These are phyloP conservation scores for Hylaea fasciaria DNA, from an alignment of 2,888 invertebrate species.

Conservation along the genomic window DNA sequence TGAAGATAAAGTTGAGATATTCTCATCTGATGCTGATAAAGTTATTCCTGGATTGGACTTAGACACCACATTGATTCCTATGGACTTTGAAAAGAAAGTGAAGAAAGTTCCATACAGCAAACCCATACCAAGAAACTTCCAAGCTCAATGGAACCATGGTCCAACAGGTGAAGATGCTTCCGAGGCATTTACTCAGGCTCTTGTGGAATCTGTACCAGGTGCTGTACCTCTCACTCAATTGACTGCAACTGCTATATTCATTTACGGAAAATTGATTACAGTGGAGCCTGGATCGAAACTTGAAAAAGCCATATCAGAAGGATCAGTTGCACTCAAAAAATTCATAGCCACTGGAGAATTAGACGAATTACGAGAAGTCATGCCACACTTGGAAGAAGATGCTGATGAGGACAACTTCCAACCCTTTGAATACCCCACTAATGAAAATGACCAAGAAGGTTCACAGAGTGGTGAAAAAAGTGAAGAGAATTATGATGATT, in stretches of 20 bases:
- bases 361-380: slow-evolving; percentile 91
- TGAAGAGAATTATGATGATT: slow-evolving; percentile 61
- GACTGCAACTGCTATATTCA: slow-evolving; percentile 91
- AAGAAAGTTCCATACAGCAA: slow-evolving; percentile 97
- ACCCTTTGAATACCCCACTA: slow-evolving; percentile 77
- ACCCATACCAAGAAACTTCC: slow-evolving; percentile 98
- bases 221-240: slow-evolving; percentile 91
- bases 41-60: slow-evolving; percentile 95
- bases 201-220: slow-evolving; percentile 91
- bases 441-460: slow-evolving; percentile 59
- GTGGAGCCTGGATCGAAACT: slow-evolving; percentile 91
- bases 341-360: slow-evolving; percentile 92
- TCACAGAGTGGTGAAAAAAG: slow-evolving; percentile 53
- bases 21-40: slow-evolving; percentile 85
- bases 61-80: slow-evolving; percentile 86
- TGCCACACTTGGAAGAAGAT: slow-evolving; percentile 88
- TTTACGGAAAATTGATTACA: slow-evolving; percentile 92
- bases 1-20: slow-evolving; percentile 94
- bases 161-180: slow-evolving; percentile 81
- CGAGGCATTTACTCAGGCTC: slow-evolving; percentile 89
- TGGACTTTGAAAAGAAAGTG: slow-evolving; percentile 89
- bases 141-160: slow-evolving; percentile 97
- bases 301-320: slow-evolving; percentile 90
- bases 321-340: slow-evolving; percentile 90
- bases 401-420: slow-evolving; percentile 79